Base-by-base conservation (phyloP, 2,797 vertebrate species). In the Loriculus beryllinus region DNA sequence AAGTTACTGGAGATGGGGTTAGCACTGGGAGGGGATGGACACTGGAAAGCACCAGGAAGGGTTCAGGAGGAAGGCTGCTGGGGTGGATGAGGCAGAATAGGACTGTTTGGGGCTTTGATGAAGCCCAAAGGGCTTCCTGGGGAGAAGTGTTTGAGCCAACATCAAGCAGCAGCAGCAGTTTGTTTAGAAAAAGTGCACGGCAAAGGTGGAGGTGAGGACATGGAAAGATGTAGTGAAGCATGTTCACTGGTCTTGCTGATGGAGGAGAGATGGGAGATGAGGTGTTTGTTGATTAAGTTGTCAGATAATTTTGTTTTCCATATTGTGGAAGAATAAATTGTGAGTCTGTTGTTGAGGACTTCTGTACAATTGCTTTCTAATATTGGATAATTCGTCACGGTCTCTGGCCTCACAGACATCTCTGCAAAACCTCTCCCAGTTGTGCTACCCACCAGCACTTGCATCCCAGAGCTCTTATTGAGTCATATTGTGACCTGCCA, bases 21-120 rank as follows among this genome's bases (percentile, higher is more conserved):
- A 37, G 42, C 29, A 9, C 20, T 33, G 20, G 21, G 12, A 76
- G n/a, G 16, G 22, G 12, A 33, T 63, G 74, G 60, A 28, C 22
- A 10, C 3, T 0, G 1, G 51, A 48, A 92, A 63, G 42, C 26
- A 3, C 2, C 2, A 4, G 51, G 47, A 31, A 47, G 4, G 17
- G 21, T 28, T 89, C 20, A 63, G 17, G 48, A 75, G 9, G 6
- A 78, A 78, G 37, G 21, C 19, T 70, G 23, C 54, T 5, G 5
- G 23, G 9, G 8, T 10, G 1, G 40, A 22, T 2, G 4, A 48
- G 37, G 40, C 16, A 76, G 21, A 19, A 33, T 45, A 39, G n/a
- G 14, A 54, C 63, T 33, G 21, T 20, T 56, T 15, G 17, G 57
- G 45, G 13, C 26, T 88, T 49, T 29, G 33, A 2, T 86, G 59